A percentile compares a stretch with the other conserved stretches of the same genome.
Conservation (phyloP, 2,113 vertebrate genomes). For the Sialia sialis region DNA sequence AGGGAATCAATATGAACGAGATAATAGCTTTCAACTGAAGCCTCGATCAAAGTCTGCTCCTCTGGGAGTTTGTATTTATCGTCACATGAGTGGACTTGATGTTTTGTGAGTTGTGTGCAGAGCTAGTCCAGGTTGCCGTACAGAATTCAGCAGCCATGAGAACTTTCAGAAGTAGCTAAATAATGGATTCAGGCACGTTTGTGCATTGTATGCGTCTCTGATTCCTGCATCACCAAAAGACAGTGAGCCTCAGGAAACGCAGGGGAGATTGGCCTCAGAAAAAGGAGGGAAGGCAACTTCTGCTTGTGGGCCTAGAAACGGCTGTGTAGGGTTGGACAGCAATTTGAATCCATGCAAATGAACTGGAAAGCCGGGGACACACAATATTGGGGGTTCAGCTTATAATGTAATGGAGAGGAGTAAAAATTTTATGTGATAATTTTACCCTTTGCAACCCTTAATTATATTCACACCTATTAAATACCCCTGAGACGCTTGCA, state of each 20-base stretch:
- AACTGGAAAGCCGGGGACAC: not conserved
- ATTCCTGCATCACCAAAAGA: not conserved
- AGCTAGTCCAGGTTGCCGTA: not conserved
- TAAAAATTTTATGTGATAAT: not conserved
- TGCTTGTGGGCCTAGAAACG: not conserved
- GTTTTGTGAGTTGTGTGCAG: not conserved
- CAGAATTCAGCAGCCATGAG: not conserved
- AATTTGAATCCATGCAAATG: not conserved
- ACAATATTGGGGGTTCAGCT: not conserved
- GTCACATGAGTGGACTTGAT: not conserved
- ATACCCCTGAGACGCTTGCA: not conserved
- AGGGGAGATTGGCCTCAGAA: not conserved
- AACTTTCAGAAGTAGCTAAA: not conserved
- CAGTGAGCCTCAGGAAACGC: not conserved
- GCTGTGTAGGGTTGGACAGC: not conserved
- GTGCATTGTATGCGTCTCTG: not conserved
- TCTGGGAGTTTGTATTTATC: not conserved
- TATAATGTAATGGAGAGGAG: not conserved
- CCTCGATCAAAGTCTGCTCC: not conserved
- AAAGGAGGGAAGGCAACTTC: not conserved
- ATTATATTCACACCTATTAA: not conserved
- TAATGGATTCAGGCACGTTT: not conserved
- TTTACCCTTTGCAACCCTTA: not conserved
- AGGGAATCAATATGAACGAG: not conserved
- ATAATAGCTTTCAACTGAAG: not conserved